Base-by-base conservation (phyloP, 2,888 invertebrate genomes). In the Tenodera sinensis region DNA sequence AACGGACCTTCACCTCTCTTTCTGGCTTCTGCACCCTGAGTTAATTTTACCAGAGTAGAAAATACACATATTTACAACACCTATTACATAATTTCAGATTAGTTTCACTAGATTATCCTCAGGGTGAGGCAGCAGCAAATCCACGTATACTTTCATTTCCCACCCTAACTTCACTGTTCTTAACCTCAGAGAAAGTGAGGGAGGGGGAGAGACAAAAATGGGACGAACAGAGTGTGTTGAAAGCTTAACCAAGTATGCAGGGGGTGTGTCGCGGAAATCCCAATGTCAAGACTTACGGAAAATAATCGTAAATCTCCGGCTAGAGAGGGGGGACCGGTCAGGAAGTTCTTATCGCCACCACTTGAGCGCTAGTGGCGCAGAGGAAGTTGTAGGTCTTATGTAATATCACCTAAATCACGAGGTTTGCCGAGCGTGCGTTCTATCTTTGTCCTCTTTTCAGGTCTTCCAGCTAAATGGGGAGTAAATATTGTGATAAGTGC, bases 261-360 rank as follows among this genome's bases (percentile, higher is more conserved):
- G 71, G 88, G 81, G 83, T 83, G 42, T 83, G 88, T n/a, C 42
- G 88, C 88, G 88, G 88, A 88, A 83, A 83, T 83, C 83, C 88
- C 88, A 71, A 47, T 84, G 88, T 88, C 88, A 28, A 28, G 42
- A 42, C 81, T 83, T 84, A 88, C 88, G 84, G 54, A 88, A 88
- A 88, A 83, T 88, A 84, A 83, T 42, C 88, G 88, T 88, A 88
- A 88, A 88, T 88, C 88, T 88, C 54, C 83, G 87, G 28, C n/a
- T 12, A 28, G 30, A 83, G 54, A 88, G 83, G 71, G 88, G 54
- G 54, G 54, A 20, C 20, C 54, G 89, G 82, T 71, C 88, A 89
- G 88, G 89, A 89, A 89, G 89, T 89, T 89, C 89, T 89, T 89
- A 89, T 89, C 88, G 71, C 88, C 82, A 30, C 84, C 84, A 84